Conservation (phyloP, 2,888 invertebrate species). For the Hydropsyche betteni region DNA sequence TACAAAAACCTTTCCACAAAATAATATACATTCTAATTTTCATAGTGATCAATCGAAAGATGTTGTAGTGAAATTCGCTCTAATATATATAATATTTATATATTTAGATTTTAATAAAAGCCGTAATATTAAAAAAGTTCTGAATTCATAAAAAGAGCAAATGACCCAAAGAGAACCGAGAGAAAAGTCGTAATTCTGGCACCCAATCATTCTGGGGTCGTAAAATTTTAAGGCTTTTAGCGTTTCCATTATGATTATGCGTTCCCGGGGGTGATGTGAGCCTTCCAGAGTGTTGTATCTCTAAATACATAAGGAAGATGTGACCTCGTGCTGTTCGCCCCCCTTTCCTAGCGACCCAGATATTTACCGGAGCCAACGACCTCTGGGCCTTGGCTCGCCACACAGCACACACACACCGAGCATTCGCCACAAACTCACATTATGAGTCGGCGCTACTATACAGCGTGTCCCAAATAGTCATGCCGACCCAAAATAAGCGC, state of each 20-base stretch:
- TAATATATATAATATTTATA: no score
- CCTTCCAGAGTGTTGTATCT: no score
- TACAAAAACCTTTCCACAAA: no score
- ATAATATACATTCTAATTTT: no score
- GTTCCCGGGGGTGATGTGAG: background rate
- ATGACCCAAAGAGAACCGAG: no score
- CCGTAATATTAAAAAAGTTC: no score
- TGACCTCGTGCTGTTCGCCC: constrained; percentile 9
- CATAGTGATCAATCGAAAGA: no score
- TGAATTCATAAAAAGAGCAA: no score
- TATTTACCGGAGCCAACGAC: constrained; percentile 30
- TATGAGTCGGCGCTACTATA: background rate
- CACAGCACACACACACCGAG: constrained; percentile 10
- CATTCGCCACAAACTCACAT: constrained; percentile 10
- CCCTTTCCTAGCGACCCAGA: constrained; percentile 32
- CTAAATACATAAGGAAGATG: constrained; percentile 9
- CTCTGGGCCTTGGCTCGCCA: constrained; percentile 26
- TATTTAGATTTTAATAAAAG: no score
- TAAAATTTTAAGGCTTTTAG: background rate
- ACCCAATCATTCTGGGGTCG: no score
- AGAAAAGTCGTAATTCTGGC: no score
- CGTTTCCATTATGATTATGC: constrained; percentile 2
- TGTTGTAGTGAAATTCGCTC: no score
- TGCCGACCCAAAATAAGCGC: constrained; percentile 22
- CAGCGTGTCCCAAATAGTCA: constrained; percentile 24